Conservation (phyloP, 2,888 invertebrate species). For the Proisotoma minuta region DNA sequence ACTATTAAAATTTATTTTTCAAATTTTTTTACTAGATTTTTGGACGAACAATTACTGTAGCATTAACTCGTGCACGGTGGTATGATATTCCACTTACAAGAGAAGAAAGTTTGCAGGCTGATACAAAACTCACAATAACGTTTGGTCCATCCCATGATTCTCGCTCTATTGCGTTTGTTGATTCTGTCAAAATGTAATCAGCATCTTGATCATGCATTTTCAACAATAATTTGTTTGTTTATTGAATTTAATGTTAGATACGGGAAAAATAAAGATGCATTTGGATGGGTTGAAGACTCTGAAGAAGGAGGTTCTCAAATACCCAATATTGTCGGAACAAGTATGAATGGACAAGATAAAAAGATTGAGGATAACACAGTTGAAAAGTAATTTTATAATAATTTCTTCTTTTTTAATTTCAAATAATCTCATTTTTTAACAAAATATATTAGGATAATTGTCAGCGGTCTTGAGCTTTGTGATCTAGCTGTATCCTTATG, state of each 20-base stretch:
- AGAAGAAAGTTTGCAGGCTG: conserved; percentile 86
- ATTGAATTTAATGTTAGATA: conserved; percentile 58
- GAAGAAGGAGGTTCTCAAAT: conserved; percentile 61
- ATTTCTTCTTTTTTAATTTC: background rate
- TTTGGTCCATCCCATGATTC: conserved; percentile 83
- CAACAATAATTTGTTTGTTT: background rate
- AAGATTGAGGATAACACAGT: conserved; percentile 33
- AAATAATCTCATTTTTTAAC: background rate
- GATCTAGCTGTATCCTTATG: conserved; percentile 43
- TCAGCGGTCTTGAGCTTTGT: conserved; percentile 42
- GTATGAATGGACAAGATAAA: conserved; percentile 33
- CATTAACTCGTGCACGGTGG: conserved; percentile 77
- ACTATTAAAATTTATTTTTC: background rate
- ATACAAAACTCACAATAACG: conserved; percentile 77
- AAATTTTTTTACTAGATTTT: conserved; percentile 55
- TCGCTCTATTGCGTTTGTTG: conserved; percentile 84
- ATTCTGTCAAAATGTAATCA: conserved; percentile 78
- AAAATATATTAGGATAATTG: conserved; percentile 29
- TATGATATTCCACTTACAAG: conserved; percentile 90
- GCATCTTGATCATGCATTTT: conserved; percentile 3
- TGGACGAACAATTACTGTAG: conserved; percentile 68
- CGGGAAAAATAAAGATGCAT: conserved; percentile 89
- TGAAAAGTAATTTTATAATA: conserved; percentile 31
- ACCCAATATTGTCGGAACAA: conserved; percentile 46
- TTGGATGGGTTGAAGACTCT: conserved; percentile 94